Conservation (phyloP, 1,140 invertebrate genomes). For the Riptortus pedestris region DNA sequence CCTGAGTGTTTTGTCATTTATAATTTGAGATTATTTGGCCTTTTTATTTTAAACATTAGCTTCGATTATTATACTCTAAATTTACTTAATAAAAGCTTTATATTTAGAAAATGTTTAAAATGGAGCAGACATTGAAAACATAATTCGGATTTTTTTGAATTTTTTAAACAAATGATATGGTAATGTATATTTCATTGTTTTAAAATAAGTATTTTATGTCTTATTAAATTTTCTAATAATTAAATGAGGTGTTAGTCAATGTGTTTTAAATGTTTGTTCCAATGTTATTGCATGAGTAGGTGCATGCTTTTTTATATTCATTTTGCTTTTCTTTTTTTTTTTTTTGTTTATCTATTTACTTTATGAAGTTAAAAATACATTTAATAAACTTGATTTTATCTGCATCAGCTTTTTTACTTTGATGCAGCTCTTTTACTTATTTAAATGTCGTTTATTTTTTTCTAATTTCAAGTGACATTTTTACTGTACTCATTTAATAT, state of each 20-base stretch:
- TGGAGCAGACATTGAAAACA: neutral
- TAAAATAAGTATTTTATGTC: neutral
- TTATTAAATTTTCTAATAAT: too few species aligned
- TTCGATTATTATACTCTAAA: too few species aligned
- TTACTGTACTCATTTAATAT: neutral
- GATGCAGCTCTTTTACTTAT: neutral
- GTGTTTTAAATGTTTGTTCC: neutral
- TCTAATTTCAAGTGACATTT: neutral
- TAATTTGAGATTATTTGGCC: too few species aligned
- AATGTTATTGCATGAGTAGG: neutral
- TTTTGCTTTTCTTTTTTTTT: neutral
- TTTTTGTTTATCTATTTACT: neutral
- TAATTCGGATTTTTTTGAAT: too few species aligned
- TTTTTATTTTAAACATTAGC: too few species aligned
- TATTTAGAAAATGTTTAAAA: too few species aligned
- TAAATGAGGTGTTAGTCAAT: neutral
- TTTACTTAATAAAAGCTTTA: too few species aligned
- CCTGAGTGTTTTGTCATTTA: too few species aligned
- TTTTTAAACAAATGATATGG: too few species aligned
- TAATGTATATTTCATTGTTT: neutral
- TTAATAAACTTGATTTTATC: neutral
- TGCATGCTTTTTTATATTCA: neutral
- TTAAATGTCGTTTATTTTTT: neutral
- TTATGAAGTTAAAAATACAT: neutral
- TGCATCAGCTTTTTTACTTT: constrained; percentile 7